Percentiles rank a stretch among this genome's conserved stretches.
Evolutionary conservation across 2,888 invertebrate species (phyloP).

Genomic region (Sturmia bella): DNA sequence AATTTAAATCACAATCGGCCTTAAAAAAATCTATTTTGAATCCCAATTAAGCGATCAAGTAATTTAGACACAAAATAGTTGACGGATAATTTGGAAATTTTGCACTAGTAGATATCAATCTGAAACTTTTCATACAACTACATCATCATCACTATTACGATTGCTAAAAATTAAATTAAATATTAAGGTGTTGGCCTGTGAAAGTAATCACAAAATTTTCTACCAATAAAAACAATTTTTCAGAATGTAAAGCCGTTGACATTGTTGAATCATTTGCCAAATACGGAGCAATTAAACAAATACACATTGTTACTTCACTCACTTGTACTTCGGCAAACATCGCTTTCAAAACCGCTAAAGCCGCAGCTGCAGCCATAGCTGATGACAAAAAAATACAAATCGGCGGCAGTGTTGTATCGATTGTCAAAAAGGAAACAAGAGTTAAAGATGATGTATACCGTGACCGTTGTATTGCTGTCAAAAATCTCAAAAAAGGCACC

Average conservation of each 20-base stretch:
- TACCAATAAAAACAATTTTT: background rate
- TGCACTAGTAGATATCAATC: no score
- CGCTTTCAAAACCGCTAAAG: slow-evolving; percentile 72
- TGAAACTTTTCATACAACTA: no score
- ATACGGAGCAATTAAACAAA: slow-evolving; percentile 73
- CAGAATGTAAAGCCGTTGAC: slow-evolving; percentile 73
- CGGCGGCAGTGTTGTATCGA: slow-evolving; percentile 16
- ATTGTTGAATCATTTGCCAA: slow-evolving; percentile 74
- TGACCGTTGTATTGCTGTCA: slow-evolving; percentile 69
- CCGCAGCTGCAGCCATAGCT: slow-evolving; percentile 72
- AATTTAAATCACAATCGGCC: no score
- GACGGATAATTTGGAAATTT: no score
- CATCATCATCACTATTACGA: no score
- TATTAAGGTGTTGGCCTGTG: no score
- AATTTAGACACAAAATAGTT: no score
- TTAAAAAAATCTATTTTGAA: no score
- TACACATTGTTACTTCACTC: slow-evolving; percentile 60
- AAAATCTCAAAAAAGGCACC: slow-evolving; percentile 63
- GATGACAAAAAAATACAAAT: slow-evolving; percentile 68
- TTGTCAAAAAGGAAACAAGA: slow-evolving; percentile 31
- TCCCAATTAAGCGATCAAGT: no score
- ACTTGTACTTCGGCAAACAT: slow-evolving; percentile 65
- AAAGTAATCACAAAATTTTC: no score
- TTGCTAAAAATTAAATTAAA: no score
- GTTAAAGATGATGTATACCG: slow-evolving; percentile 35